Conservation (phyloP, 37 sponge, comb jelly and placozoan genomes). For the Lycopodina hypogea region DNA sequence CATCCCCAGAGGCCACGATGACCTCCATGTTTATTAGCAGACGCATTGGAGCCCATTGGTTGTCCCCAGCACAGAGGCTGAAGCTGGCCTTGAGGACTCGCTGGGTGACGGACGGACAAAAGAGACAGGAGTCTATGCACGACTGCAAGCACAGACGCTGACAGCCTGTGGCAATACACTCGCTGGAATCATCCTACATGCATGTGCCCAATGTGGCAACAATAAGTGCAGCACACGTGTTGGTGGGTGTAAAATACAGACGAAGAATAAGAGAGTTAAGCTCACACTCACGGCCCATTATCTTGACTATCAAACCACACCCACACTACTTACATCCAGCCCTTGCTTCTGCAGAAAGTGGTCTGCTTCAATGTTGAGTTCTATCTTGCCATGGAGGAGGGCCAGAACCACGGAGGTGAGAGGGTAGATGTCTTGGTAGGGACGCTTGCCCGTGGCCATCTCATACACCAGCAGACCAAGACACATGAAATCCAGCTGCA, state of each 20-base stretch:
- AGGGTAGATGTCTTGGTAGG: conserved; percentile 59
- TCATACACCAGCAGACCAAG: conserved; percentile 74
- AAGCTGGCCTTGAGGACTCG: conserved; percentile 36
- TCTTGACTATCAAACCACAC: not conserved
- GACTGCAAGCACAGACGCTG: conserved; percentile 75
- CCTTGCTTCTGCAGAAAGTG: conserved; percentile 22
- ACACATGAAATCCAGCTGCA: conserved; percentile 53
- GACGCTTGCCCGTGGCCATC: conserved; percentile 65
- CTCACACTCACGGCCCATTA: not conserved
- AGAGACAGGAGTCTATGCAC: conserved; percentile 47
- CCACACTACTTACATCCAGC: not conserved
- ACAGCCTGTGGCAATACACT: conserved; percentile 48
- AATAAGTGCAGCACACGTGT: too few relatives aligned
- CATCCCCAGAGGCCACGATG: conserved; percentile 35
- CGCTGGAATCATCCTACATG: not conserved
- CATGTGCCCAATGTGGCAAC: too few relatives aligned
- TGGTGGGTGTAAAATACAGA: not conserved
- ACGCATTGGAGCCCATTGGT: conserved; percentile 64
- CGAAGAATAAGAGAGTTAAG: not conserved
- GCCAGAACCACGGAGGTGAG: conserved; percentile 42
- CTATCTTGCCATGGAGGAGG: conserved; percentile 38
- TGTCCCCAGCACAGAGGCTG: conserved; percentile 73
- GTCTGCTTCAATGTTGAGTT: conserved; percentile 71
- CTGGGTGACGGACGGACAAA: not conserved
- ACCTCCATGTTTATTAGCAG: conserved; percentile 65